These are phyloP conservation scores for Harpagus bidentatus DNA, from an alignment of 2,113 vertebrate species.

Conservation along the genomic window DNA sequence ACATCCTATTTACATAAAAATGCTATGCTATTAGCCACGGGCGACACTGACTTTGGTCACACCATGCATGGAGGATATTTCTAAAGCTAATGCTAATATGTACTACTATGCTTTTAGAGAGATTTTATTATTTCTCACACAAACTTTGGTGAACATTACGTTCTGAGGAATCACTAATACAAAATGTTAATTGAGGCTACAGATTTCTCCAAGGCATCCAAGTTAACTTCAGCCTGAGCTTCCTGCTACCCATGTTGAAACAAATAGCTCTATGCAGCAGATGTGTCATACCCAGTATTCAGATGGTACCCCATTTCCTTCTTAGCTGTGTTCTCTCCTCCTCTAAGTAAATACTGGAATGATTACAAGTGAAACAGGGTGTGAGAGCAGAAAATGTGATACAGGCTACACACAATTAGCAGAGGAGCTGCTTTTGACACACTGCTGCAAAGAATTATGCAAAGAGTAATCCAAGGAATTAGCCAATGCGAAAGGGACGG, in stretches of 20 bases:
- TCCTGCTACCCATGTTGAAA: neutral
- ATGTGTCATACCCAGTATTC: neutral
- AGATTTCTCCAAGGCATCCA: neutral
- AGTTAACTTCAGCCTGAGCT: slow-evolving; percentile 11
- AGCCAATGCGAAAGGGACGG: neutral
- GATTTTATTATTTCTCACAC: neutral
- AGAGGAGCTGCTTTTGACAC: neutral
- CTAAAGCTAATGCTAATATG: neutral
- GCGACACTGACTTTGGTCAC: neutral
- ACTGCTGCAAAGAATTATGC: neutral
- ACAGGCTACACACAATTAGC: neutral
- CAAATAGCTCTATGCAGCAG: neutral
- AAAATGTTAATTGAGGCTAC: slow-evolving; percentile 37
- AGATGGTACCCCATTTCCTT: neutral
- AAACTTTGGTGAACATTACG: neutral
- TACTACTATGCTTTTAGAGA: neutral
- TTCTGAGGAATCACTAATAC: neutral
- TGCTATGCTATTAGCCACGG: neutral
- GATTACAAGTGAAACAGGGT: slow-evolving; percentile 26
- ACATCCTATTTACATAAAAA: neutral
- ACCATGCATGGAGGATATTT: neutral
- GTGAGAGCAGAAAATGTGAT: neutral
- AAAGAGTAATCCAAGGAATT: neutral
- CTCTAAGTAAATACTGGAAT: slow-evolving; percentile 47
- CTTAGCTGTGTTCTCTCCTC: slow-evolving; percentile 30